These are phyloP conservation scores for Epinephelus awoara DNA, from an alignment of 2,797 vertebrate genomes.

Conservation along the genomic window DNA sequence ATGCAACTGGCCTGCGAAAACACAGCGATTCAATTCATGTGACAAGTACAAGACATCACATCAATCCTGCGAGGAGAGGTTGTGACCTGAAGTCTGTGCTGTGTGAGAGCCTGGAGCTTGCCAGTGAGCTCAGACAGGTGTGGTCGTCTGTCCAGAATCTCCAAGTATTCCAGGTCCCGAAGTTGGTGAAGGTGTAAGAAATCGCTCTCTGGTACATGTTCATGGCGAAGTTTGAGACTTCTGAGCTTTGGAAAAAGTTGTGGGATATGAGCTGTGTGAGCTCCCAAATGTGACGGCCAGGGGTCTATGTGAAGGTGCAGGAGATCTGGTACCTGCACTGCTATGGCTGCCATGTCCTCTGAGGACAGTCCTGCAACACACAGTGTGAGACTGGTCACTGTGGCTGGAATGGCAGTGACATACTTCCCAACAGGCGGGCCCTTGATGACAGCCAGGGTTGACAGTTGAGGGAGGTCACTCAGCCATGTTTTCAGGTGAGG, in stretches of 20 bases:
- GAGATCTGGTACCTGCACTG: constrained; percentile 60
- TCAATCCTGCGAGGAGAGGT: constrained; percentile 36
- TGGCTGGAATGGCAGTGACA: constrained; percentile 57
- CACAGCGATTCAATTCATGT: constrained; percentile 5
- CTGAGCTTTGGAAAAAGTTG: constrained; percentile 69
- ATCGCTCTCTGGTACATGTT: constrained; percentile 43
- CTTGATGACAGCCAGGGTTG: constrained; percentile 53
- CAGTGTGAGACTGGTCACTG: constrained; percentile 69
- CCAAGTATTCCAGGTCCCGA: constrained; percentile 61
- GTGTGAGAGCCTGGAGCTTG: constrained; percentile 54
- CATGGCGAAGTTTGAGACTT: constrained; percentile 60
- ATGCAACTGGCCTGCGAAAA: background rate
- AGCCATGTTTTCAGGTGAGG: constrained; percentile 65
- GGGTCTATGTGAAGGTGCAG: constrained; percentile 72
- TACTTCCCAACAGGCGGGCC: constrained; percentile 59
- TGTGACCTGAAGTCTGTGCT: constrained; percentile 55
- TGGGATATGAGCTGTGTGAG: constrained; percentile 49
- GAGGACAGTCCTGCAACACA: constrained; percentile 24
- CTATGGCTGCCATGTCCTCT: constrained; percentile 50
- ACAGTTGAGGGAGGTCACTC: constrained; percentile 56
- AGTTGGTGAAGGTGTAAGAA: constrained; percentile 62
- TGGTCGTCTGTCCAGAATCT: constrained; percentile 52
- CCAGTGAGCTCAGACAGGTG: constrained; percentile 8
- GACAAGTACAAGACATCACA: constrained; percentile 59
- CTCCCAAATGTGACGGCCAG: constrained; percentile 58